Percentiles rank a stretch among this genome's conserved stretches.
Evolutionary conservation across 2,888 invertebrate species (phyloP).

Genomic region (Agrilus cyanescens): DNA sequence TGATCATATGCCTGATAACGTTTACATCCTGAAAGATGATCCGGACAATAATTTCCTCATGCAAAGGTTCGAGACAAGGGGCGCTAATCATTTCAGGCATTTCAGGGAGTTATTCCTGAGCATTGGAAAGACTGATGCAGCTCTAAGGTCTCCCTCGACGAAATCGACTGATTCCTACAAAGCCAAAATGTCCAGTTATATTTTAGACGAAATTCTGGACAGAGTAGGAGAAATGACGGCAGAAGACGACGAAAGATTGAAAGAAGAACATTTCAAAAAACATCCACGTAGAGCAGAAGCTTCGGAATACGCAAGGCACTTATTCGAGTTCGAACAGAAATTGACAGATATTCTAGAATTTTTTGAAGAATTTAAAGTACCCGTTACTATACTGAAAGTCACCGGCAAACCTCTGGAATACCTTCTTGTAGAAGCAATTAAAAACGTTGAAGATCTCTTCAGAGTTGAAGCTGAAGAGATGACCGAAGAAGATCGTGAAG

Average conservation of each 20-base stretch:
- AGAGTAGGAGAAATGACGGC: background rate
- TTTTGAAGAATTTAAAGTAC: conserved; percentile 18
- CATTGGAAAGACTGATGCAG: conserved; percentile 23
- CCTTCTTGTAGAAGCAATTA: conserved; percentile 25
- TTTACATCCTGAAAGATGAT: conserved; percentile 43
- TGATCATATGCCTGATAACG: conserved; percentile 42
- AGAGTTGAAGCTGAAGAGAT: conserved; percentile 36
- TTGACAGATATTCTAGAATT: conserved; percentile 15
- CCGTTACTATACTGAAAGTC: conserved; percentile 21
- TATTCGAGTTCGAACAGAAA: background rate
- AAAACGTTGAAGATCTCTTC: conserved; percentile 25
- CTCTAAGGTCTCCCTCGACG: conserved; percentile 20
- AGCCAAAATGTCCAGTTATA: conserved; percentile 11
- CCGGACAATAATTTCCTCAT: conserved; percentile 34
- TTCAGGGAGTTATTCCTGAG: conserved; percentile 25
- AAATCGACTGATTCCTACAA: conserved; percentile 14
- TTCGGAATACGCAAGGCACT: background rate
- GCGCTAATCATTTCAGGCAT: conserved; percentile 21
- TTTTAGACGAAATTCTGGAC: conserved; percentile 15
- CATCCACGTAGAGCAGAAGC: conserved; percentile 2
- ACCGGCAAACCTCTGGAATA: conserved; percentile 22
- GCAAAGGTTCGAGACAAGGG: conserved; percentile 20
- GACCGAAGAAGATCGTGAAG: conserved; percentile 37
- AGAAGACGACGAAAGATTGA: conserved; percentile 1
- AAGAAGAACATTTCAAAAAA: conserved; percentile 3